phyloP scores from a whole-genome alignment of 2,888 invertebrate genomes.

The Byasa hedistus region DNA sequence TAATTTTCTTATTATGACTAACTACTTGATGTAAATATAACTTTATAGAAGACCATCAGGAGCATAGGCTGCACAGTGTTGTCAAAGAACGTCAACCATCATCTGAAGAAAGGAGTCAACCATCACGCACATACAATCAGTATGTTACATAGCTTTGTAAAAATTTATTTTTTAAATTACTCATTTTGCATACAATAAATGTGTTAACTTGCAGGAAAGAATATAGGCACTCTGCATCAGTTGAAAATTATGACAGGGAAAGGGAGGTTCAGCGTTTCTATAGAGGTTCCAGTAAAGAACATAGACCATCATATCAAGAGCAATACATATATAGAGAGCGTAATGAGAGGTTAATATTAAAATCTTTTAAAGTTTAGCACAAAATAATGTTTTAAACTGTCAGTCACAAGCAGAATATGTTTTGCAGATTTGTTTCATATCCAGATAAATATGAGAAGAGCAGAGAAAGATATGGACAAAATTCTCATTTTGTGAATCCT shows the following conservation, averaged over 20 bases:
- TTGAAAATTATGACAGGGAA: conserved; percentile 59
- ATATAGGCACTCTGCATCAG: conserved; percentile 55
- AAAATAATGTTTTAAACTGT: background rate
- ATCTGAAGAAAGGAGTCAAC: conserved; percentile 58
- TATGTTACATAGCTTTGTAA: conserved; percentile 43
- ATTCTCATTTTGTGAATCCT: conserved; percentile 45
- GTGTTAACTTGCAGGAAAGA: conserved; percentile 53
- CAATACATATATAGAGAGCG: conserved; percentile 56
- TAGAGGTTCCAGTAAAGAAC: conserved; percentile 69
- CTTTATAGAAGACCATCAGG: conserved; percentile 39
- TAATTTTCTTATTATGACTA: background rate
- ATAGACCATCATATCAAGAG: conserved; percentile 50
- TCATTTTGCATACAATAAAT: background rate
- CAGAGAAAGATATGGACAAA: conserved; percentile 54
- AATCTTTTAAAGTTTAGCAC: background rate
- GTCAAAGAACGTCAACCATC: conserved; percentile 65
- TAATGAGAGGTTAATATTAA: conserved; percentile 52
- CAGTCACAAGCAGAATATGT: conserved; percentile 12
- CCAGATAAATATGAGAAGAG: conserved; percentile 57
- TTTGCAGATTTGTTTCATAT: conserved; percentile 57
- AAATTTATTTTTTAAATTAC: background rate
- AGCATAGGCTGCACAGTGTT: conserved; percentile 66
- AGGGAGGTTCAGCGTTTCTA: conserved; percentile 70
- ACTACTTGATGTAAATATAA: background rate
- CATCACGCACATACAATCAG: conserved; percentile 70